A percentile compares a stretch with the other conserved stretches of the same genome.
These are phyloP conservation scores for Microcebus griseorufus DNA, from an alignment of 2,113 vertebrate genomes.

Conservation along the genomic window DNA sequence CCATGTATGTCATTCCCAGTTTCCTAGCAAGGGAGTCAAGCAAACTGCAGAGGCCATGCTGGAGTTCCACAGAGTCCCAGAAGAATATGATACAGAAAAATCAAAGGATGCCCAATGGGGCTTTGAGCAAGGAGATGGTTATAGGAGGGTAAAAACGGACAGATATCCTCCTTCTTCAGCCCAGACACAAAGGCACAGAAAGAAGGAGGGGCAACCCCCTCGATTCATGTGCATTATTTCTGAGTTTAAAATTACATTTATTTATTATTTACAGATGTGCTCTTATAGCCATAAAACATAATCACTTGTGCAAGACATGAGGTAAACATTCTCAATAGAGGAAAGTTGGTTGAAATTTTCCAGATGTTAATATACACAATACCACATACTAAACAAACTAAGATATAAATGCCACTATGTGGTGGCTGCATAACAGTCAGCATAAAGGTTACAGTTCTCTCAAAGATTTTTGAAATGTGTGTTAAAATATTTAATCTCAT, in stretches of 20 bases:
- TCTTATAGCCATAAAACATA: not conserved
- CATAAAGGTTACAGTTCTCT: not conserved
- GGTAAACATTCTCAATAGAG: not conserved
- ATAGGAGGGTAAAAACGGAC: not conserved
- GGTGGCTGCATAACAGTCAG: not conserved
- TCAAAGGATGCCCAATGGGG: not conserved
- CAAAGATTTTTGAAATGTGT: not conserved
- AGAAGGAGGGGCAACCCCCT: not conserved
- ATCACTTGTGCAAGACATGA: not conserved
- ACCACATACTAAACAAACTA: not conserved
- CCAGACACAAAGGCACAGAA: not conserved
- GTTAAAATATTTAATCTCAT: conserved; percentile 28
- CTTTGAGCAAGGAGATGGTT: not conserved
- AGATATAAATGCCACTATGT: not conserved
- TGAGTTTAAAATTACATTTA: not conserved
- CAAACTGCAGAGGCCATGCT: fast-evolving
- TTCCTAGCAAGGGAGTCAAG: not conserved
- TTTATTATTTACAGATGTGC: not conserved
- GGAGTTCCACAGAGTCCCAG: not conserved
- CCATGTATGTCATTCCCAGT: not conserved
- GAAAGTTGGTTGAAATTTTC: not conserved
- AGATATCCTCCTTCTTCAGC: not conserved
- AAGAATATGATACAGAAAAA: not conserved
- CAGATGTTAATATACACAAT: not conserved
- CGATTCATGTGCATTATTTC: fast-evolving